A percentile compares a stretch with the other conserved stretches of the same genome.
Evolutionary conservation across 2,113 vertebrate genomes (phyloP).

Genomic region (Chaetorhynchus papuensis): DNA sequence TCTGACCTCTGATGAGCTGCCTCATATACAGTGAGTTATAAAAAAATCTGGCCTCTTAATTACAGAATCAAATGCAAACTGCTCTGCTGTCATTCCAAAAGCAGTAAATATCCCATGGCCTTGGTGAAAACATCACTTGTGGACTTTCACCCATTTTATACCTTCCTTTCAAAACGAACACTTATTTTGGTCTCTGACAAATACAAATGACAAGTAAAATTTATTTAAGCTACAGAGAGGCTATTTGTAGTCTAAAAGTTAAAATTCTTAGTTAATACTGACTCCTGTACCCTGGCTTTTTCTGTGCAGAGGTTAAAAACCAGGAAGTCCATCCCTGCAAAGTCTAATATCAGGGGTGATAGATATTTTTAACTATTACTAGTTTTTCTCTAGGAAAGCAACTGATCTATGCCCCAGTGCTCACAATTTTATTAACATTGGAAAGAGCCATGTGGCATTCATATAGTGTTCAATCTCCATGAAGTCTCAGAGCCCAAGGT

Average conservation of each 20-base stretch:
- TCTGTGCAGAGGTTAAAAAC: neutral
- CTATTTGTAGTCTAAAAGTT: neutral
- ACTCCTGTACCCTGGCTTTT: neutral
- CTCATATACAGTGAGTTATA: neutral
- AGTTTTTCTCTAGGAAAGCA: neutral
- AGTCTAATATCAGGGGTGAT: neutral
- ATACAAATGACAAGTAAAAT: neutral
- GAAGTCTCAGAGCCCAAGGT: neutral
- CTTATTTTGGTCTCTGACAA: neutral
- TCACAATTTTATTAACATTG: neutral
- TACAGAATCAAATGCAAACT: neutral
- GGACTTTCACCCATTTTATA: neutral
- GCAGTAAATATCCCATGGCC: neutral
- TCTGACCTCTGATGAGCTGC: neutral
- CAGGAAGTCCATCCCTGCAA: neutral
- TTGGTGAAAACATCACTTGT: neutral
- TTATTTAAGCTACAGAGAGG: neutral
- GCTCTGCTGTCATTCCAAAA: neutral
- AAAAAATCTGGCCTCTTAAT: neutral
- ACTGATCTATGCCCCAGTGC: neutral
- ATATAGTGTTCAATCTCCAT: neutral
- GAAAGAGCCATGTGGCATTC: neutral
- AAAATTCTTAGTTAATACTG: neutral
- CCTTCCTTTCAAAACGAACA: neutral
- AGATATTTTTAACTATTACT: neutral